Base-by-base conservation (phyloP, 1,140 invertebrate species). In the Drosophila funebris region DNA sequence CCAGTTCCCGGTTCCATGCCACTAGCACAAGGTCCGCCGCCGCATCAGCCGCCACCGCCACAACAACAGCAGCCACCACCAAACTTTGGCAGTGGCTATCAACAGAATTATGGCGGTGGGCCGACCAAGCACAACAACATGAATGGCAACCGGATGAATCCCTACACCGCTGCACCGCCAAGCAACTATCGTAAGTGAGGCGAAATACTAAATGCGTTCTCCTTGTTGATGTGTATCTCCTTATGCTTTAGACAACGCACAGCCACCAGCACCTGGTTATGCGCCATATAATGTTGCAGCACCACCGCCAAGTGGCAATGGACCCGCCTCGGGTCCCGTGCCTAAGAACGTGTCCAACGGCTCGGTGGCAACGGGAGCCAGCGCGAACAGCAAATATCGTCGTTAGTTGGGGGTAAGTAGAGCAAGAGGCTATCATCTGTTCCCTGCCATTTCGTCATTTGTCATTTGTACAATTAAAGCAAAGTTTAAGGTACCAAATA, bases 41-140 rank as follows among this genome's bases (percentile, higher is more conserved):
- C 84, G 5, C 90, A 80, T 22, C 89, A 83, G 6, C 44, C 57
- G 9, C 92, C 44, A 73, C 90, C 11, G 78, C 68, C 36, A 8
- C 72, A 73, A 16, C 75, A 79, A 39, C 80, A 76, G 8, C 62
- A 44, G 5, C 58, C 69, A 5, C 75, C 75, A 2, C 75, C 94
- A 93, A 94, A 94, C 78, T 96, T 96, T 70, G 95, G 95, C 8
- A 94, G 93, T 50, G 94, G 95, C 20, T 96, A 96, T 85, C 95
- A 96, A 74, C 95, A 96, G 78, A 94, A 93, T 39, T 96, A 95
- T 81, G 93, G 95, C 1, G 95, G 95, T 24, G 95, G 95, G 0
- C 95, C 95, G 0, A 93, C 95, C 36, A 93, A 95, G 83, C 79
- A 89, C 22, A 94, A 94, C 56, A 80, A 53, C 3, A 74, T 87